Base-by-base conservation (phyloP, 1,140 invertebrate genomes). In the Chironomus striatipennis region DNA sequence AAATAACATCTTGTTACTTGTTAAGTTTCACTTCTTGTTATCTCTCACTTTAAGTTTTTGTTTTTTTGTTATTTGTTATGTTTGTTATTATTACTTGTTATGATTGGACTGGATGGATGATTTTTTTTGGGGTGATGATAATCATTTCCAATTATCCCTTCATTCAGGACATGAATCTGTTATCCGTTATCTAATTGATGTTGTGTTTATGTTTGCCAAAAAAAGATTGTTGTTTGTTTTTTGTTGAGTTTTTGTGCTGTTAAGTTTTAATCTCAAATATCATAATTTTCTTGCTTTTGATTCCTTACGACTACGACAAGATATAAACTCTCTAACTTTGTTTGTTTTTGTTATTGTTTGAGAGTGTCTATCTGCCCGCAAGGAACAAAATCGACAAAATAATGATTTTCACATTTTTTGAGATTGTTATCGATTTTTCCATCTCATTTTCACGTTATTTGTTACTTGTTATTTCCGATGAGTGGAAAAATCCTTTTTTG, bases 11-110 rank as follows among this genome's bases (percentile, higher is more conserved):
- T 57, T 57, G 47, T 57, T 57, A 15, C n/a, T 57, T 57, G 47
- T 57, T 57, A 57, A 57, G n/a, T 57, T 57, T 47, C n/a, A n/a
- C 12, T 57, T 57, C n/a, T 57, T 57, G 47, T 57, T 57, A 57
- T 57, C 24, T 57, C 12, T 57, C 47, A n/a, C 47, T 10, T 57
- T 57, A 57, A 57, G 47, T 57, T 57, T 57, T 57, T n/a, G 47
- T 57, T 57, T 57, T 57, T n/a, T 15, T n/a, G 47, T 57, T 57
- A 57, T 57, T 15, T 15, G 47, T 57, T 57, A 57, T n/a, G 47
- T 57, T n/a, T 15, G 47, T 57, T 57, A 57, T 57, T 57, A 15
- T 57, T 57, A 57, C 24, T 34, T 57, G 9, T 57, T 57, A 57
- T 57, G n/a, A 57, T 12, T 57, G 47, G 24, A 34, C 47, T 57